Evolutionary conservation across 1,140 invertebrate species (phyloP).

Genomic region (Drosophila sulfurigaster): DNA sequence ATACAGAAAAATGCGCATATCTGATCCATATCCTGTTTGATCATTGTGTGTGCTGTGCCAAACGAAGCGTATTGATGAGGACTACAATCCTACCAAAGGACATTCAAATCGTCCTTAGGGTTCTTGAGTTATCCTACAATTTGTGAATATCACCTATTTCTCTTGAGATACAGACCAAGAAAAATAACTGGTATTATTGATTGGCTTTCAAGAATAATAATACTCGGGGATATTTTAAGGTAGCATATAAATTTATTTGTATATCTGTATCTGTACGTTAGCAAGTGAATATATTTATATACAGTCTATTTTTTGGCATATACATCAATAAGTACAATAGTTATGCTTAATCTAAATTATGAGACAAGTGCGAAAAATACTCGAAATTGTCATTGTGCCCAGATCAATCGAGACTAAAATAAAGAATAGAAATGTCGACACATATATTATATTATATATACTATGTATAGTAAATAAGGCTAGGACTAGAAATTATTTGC

Average conservation of each 20-base stretch:
- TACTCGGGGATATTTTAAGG: too few species aligned
- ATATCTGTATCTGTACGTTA: slow-evolving; percentile 24
- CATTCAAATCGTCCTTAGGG: too few species aligned
- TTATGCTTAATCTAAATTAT: slow-evolving; percentile 38
- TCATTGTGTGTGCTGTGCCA: too few species aligned
- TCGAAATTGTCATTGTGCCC: slow-evolving; percentile 18
- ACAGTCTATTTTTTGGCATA: slow-evolving; percentile 69
- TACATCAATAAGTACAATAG: slow-evolving; percentile 63
- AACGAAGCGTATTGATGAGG: too few species aligned
- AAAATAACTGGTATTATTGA: too few species aligned
- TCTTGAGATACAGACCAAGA: too few species aligned
- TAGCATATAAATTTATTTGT: slow-evolving; percentile 18
- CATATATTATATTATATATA: slow-evolving; percentile 25
- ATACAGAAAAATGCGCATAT: too few species aligned
- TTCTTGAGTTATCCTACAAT: too few species aligned
- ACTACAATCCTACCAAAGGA: too few species aligned
- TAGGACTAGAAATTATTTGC: not conserved
- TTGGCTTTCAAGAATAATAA: too few species aligned
- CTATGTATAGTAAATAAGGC: slow-evolving; percentile 29
- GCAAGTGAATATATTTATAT: slow-evolving; percentile 51
- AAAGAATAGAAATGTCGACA: not conserved
- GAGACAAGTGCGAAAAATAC: slow-evolving; percentile 7
- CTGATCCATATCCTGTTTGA: too few species aligned
- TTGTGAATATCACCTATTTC: too few species aligned
- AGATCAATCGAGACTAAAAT: slow-evolving; percentile 8